Conservation (phyloP, 2,888 invertebrate genomes). For the Nowickia ferox region DNA sequence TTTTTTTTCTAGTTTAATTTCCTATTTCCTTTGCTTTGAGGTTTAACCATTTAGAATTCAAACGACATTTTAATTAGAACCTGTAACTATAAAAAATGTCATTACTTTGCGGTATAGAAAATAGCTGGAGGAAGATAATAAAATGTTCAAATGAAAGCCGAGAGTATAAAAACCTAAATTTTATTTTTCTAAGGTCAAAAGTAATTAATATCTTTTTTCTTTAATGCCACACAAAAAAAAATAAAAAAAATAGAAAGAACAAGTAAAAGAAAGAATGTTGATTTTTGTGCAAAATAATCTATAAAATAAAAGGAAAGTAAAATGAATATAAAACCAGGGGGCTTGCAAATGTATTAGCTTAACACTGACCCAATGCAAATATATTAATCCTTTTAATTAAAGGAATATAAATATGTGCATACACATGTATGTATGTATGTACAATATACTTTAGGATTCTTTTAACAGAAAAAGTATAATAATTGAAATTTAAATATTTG, state of each 20-base stretch:
- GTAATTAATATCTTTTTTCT: conserved; percentile 7
- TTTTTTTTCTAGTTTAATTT: neutral
- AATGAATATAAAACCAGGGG: no score
- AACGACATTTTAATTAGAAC: conserved; percentile 18
- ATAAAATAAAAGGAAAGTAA: neutral
- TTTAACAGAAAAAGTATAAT: no score
- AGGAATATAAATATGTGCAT: no score
- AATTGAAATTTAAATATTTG: no score
- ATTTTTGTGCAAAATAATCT: neutral
- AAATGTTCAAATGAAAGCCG: neutral
- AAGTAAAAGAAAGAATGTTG: neutral
- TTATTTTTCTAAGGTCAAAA: neutral
- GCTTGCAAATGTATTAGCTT: no score
- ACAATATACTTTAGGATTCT: no score
- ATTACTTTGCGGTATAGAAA: neutral
- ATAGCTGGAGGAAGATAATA: conserved; percentile 2
- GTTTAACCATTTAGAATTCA: neutral
- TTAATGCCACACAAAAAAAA: neutral
- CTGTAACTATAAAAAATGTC: neutral
- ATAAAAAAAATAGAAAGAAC: neutral
- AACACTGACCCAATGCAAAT: no score
- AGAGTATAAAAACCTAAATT: neutral
- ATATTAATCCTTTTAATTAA: no score
- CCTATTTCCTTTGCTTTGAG: conserved; percentile 7
- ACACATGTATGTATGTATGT: no score